These are phyloP conservation scores for Sisor rabdophorus DNA, from an alignment of 2,113 vertebrate genomes.

Conservation along the genomic window DNA sequence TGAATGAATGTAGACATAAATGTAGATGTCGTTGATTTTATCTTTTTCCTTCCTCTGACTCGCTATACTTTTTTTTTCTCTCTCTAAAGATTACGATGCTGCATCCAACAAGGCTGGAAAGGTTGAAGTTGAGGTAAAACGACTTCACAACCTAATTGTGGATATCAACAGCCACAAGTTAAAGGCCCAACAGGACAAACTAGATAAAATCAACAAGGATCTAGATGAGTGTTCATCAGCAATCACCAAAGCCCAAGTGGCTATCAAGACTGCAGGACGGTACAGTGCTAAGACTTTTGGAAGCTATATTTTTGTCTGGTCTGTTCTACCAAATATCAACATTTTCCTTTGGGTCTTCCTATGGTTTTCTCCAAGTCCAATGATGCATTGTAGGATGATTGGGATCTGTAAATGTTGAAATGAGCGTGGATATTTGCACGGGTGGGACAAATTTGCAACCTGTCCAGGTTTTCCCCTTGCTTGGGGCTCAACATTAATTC, in stretches of 20 bases:
- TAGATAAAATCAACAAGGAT: slow-evolving; percentile 81
- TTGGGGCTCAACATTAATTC: no score
- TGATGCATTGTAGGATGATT: no score
- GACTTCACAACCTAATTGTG: slow-evolving; percentile 83
- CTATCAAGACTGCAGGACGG: slow-evolving; percentile 86
- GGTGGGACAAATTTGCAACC: no score
- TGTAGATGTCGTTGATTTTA: no score
- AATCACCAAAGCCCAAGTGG: slow-evolving; percentile 90
- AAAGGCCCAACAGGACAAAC: slow-evolving; percentile 86
- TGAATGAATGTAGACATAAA: no score
- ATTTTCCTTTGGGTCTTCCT: not conserved
- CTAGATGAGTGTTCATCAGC: slow-evolving; percentile 81
- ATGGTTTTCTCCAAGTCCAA: no score
- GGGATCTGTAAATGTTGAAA: no score
- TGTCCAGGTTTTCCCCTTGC: no score
- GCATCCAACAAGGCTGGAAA: slow-evolving; percentile 75
- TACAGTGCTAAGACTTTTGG: slow-evolving; percentile 49
- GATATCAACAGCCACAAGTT: slow-evolving; percentile 87
- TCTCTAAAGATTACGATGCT: slow-evolving; percentile 73
- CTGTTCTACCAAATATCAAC: not conserved
- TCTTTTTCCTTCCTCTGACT: no score
- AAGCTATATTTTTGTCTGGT: not conserved
- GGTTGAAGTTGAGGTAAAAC: slow-evolving; percentile 85
- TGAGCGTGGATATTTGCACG: no score
- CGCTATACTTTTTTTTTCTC: not conserved